Evolutionary conservation across 2,113 vertebrate genomes (phyloP), one percentile per base, ranked within the genome.

Genomic region (Lepisosteus oculatus): DNA sequence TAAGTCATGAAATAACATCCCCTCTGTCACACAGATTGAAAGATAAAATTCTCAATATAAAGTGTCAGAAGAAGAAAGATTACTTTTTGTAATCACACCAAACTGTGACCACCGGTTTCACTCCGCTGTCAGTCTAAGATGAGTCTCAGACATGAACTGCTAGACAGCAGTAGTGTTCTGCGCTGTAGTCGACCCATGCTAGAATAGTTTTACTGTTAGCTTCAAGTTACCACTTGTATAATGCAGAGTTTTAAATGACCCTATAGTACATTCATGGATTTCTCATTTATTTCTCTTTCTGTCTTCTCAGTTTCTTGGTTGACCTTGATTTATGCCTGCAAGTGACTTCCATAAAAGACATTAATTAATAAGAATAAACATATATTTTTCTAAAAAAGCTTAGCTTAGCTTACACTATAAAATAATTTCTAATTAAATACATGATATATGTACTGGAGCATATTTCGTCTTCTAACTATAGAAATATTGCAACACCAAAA

Each of bases 61-160:
- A 79, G 79, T 72, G 70, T 74, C n/a, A n/a, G 29, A 51, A 55
- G 74, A 80, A 80, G 84, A 84, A 80, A 83, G 83, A 85, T 85
- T 78, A 77, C 79, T 64, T 62, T 47, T 71, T 78, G 78, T 81
- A 85, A 86, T 87, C 84, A 85, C 75, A 75, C 76, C 76, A 72
- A 82, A 79, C 80, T 73, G 72, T 85, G 79, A 84, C 84, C 76
- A 78, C 78, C 85, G 83, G 84, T 88, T 84, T 80, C 81, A 83
- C 84, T 78, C 67, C 7, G 17, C 77, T 80, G 86, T 82, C 86
- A 81, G 51, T 81, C 17, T 8, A 61, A 82, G 80, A 86, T 76
- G 72, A 82, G 74, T 61, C 71, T 62, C 69, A 14, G 73, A 51
- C 55, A 65, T 43, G 51, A 67, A 29, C 63, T 14, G 62, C 79